A percentile compares a stretch with the other conserved stretches of the same genome.
These are phyloP conservation scores for Amphipoea oculea DNA, from an alignment of 2,888 invertebrate genomes.

Conservation along the genomic window DNA sequence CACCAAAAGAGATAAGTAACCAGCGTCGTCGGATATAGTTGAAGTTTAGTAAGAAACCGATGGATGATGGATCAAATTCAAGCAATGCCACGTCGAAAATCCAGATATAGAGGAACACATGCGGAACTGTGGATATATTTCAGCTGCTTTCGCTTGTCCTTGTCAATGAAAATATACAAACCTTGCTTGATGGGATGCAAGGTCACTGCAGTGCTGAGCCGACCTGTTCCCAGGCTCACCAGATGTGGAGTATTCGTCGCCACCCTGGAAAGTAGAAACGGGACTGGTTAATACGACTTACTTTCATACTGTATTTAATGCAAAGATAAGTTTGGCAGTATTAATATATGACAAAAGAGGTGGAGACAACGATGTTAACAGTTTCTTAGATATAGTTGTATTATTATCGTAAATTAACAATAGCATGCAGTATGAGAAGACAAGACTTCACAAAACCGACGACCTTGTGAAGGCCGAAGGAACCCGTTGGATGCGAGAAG, in stretches of 20 bases:
- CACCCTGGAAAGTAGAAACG: conserved; percentile 87
- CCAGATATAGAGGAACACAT: background rate
- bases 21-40: too few species aligned
- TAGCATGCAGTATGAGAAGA: too few species aligned
- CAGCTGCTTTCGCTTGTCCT: background rate
- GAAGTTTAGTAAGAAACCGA: too few species aligned
- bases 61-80: too few species aligned
- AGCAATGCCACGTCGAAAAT: background rate
- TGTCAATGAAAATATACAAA: background rate
- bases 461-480: too few species aligned
- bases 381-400: background rate
- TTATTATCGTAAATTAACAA: background rate
- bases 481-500: too few species aligned
- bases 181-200: conserved; percentile 96
- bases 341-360: background rate
- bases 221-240: conserved; percentile 97
- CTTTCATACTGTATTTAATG: background rate
- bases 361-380: background rate
- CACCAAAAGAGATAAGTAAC: too few species aligned
- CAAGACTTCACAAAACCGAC: too few species aligned
- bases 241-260: conserved; percentile 96
- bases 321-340: background rate
- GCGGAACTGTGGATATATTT: background rate
- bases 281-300: conserved; percentile 1
- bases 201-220: conserved; percentile 97